Conservation (phyloP, 92 coral and sea anemone genomes). For the Ricordea florida region DNA sequence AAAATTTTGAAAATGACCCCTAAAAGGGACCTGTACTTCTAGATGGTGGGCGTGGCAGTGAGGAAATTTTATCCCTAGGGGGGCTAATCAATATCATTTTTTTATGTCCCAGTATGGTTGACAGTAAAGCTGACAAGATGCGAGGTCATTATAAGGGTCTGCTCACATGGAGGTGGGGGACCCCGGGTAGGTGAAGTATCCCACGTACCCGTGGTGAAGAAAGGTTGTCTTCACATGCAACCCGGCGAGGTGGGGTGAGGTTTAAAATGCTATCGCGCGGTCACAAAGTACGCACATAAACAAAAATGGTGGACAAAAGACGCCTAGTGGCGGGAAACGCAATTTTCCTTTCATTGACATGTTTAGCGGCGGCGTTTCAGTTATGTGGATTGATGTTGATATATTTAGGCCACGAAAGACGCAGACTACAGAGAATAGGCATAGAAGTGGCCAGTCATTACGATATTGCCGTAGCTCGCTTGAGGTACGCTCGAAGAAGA, state of each 20-base stretch:
- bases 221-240: not conserved
- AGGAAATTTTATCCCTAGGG: no score
- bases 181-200: conserved; percentile 6
- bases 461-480: conserved; percentile 36
- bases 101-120: no score
- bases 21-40: no score
- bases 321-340: conserved; percentile 39
- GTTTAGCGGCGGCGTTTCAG: conserved; percentile 54
- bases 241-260: not conserved
- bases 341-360: conserved; percentile 47
- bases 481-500: conserved; percentile 30
- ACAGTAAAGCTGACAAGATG: no score
- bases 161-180: no score
- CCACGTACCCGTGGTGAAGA: not conserved
- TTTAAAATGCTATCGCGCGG: not conserved
- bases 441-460: conserved; percentile 29
- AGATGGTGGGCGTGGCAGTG: no score
- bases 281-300: not conserved
- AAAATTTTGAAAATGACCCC: no score
- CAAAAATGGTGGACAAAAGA: conserved; percentile 43
- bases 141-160: no score
- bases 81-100: no score
- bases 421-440: conserved; percentile 28
- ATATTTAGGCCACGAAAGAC: conserved; percentile 17
- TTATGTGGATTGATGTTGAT: conserved; percentile 38